Percentiles rank a stretch among this genome's conserved stretches.
Evolutionary conservation across 2,797 vertebrate species (phyloP).

Genomic region (Acestrorhynchus altus): DNA sequence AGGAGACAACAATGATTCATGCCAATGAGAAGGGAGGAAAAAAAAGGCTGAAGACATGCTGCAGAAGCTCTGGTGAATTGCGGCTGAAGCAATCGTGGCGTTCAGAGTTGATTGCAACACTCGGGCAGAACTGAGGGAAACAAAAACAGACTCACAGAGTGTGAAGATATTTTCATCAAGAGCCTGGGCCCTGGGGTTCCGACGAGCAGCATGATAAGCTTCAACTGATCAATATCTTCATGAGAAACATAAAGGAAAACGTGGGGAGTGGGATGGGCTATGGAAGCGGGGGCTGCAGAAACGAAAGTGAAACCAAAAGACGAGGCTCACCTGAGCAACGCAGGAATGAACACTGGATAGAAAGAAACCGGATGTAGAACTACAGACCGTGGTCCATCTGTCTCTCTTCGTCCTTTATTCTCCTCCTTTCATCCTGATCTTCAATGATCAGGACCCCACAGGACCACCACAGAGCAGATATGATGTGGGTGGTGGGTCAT

Average conservation of each 20-base stretch:
- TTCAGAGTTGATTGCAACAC: constrained; percentile 22
- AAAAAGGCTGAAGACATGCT: neutral
- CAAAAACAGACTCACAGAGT: constrained; percentile 89
- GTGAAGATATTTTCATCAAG: constrained; percentile 98
- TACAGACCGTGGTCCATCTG: too few species aligned
- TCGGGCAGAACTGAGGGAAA: constrained; percentile 36
- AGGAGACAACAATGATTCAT: constrained; percentile 23
- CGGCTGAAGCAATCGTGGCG: constrained; percentile 20
- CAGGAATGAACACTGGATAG: too few species aligned
- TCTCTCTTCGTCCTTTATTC: too few species aligned
- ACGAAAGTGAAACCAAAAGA: constrained; percentile 15
- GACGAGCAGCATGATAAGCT: constrained; percentile 96
- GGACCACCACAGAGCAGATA: too few species aligned
- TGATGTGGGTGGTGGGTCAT: too few species aligned
- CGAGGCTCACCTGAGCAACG: neutral
- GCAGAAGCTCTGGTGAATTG: constrained; percentile 10
- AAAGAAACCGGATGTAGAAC: too few species aligned
- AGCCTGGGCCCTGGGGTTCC: constrained; percentile 94
- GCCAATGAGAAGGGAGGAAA: constrained; percentile 6
- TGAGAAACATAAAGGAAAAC: constrained; percentile 94
- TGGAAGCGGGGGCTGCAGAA: constrained; percentile 33
- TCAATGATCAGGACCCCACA: too few species aligned
- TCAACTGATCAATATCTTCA: constrained; percentile 99
- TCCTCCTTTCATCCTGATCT: too few species aligned
- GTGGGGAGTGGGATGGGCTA: constrained; percentile 57